Evolutionary conservation across 2,888 invertebrate genomes (phyloP).

Genomic region (Morinoia aosen): DNA sequence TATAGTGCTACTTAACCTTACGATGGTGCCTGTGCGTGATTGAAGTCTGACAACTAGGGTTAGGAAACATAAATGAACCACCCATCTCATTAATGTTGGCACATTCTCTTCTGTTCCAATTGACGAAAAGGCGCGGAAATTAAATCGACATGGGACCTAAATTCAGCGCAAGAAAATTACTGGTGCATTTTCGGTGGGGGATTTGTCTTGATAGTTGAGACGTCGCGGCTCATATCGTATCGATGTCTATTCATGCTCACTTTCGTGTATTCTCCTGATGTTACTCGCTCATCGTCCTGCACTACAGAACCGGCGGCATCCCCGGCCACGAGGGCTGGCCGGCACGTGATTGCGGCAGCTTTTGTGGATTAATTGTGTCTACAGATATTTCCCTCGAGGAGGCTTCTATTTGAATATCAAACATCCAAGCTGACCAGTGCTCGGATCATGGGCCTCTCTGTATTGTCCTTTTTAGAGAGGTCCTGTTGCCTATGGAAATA

Average conservation of each 20-base stretch:
- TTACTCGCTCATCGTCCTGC: background rate
- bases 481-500: background rate
- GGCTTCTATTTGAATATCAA: slow-evolving; percentile 38
- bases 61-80: no score
- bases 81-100: no score
- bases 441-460: background rate
- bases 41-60: no score
- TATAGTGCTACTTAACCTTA: no score
- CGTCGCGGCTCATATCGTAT: background rate
- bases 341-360: slow-evolving; percentile 27
- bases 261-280: background rate
- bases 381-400: slow-evolving; percentile 48
- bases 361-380: slow-evolving; percentile 50
- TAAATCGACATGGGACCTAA: no score
- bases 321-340: background rate
- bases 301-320: background rate
- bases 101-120: no score
- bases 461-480: slow-evolving; percentile 10
- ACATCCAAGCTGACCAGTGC: slow-evolving; percentile 16
- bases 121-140: no score
- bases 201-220: background rate
- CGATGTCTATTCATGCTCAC: background rate
- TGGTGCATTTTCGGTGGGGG: no score
- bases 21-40: no score
- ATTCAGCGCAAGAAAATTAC: no score